Evolutionary conservation across 2,113 vertebrate genomes (phyloP).

Genomic region (Macrotus californicus): DNA sequence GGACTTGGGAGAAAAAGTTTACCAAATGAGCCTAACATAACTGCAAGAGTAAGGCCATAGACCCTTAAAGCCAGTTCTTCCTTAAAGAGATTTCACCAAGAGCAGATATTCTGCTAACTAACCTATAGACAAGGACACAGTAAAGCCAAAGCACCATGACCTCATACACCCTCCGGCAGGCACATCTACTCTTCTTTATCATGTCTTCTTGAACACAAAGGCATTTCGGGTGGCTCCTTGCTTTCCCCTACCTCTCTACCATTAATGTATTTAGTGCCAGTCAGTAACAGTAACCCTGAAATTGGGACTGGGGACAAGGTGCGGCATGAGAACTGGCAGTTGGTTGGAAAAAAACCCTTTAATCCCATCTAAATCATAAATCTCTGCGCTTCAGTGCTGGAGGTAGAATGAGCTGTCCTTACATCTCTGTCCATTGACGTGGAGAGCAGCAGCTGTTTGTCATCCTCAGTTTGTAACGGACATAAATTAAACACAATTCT

Average conservation of each 20-base stretch:
- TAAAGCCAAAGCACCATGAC: background rate
- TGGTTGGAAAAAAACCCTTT: background rate
- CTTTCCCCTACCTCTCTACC: background rate
- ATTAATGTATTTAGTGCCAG: background rate
- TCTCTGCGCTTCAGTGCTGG: background rate
- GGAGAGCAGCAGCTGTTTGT: slow-evolving; percentile 88
- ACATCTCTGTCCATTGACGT: slow-evolving; percentile 98
- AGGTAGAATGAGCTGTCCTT: slow-evolving; percentile 51
- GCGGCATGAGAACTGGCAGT: too few relatives aligned
- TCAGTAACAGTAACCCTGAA: background rate
- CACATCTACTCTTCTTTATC: background rate
- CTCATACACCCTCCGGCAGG: background rate
- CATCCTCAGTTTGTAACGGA: slow-evolving; percentile 78
- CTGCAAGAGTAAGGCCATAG: background rate
- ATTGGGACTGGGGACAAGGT: background rate
- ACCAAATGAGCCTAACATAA: background rate
- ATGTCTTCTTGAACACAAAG: background rate
- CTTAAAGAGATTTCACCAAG: background rate
- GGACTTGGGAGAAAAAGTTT: background rate
- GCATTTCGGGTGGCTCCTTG: background rate
- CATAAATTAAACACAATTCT: slow-evolving; percentile 94
- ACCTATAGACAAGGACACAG: background rate
- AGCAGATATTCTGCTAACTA: background rate
- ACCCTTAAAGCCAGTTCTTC: background rate
- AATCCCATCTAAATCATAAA: background rate